Evolutionary conservation across 2,113 vertebrate genomes (phyloP), one percentile per base, ranked within the genome.

Genomic region (Dasyurus viverrinus): DNA sequence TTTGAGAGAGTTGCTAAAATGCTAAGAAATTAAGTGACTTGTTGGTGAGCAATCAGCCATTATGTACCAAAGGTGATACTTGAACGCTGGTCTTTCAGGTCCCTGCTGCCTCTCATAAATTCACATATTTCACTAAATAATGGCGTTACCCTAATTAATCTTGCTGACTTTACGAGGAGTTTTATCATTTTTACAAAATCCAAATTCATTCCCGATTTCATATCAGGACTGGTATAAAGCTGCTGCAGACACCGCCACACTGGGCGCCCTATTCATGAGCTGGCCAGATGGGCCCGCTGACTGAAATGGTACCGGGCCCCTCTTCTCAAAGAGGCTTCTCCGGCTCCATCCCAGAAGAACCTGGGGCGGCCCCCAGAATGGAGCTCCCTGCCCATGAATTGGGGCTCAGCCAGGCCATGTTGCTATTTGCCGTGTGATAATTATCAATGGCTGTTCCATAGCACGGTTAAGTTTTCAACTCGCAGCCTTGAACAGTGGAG

Each of bases 41-140:
- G 2, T 3, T 36, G 30, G 3, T 3, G 5, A 76, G 19, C 57
- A 2, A 1, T 4, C 30, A n/a, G 14, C 36, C 36, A n/a, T 1
- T 19, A 42, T 84, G 68, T 84, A 0, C 1, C 16, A 84, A 42
- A 68, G 36, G 36, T 1, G n/a, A 19, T 6, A 42, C 68, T 84
- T 84, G 36, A 84, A 84, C 2, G 36, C 36, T 42, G 68, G 36
- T 8, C 68, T 84, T 68, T 23, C 60, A n/a, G 14, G 55, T 12
- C 60, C 57, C 36, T 36, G 9, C 11, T 16, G 30, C 30, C 36
- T 42, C 68, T 42, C 14, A 42, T 42, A 42, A 42, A 42, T 42
- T 8, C n/a, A 8, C n/a, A n/a, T n/a, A 19, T 5, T n/a, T 84
- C n/a, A 42, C 36, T 42, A n/a, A 42, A 84, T 84, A 84, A 84